These are phyloP conservation scores for Raja brachyura DNA, from an alignment of 2,113 vertebrate genomes.

Conservation along the genomic window DNA sequence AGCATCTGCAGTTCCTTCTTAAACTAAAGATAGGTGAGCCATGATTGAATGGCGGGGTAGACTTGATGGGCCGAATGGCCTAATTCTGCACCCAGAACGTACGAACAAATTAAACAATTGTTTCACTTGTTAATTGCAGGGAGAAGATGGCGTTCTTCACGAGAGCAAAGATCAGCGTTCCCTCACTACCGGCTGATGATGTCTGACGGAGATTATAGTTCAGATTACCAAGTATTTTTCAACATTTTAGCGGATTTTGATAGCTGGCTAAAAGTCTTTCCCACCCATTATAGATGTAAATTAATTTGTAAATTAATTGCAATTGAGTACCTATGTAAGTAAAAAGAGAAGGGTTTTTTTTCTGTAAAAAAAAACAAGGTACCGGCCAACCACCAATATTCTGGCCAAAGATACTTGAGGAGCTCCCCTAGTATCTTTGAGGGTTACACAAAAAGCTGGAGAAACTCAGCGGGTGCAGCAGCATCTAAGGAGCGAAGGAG, in stretches of 20 bases:
- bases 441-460: too few relatives aligned
- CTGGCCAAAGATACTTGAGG: too few relatives aligned
- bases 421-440: too few relatives aligned
- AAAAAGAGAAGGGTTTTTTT: slow-evolving; percentile 42
- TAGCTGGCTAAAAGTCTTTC: slow-evolving; percentile 51
- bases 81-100: too few relatives aligned
- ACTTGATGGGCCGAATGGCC: too few relatives aligned
- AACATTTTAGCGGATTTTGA: slow-evolving; percentile 51
- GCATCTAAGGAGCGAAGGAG: too few relatives aligned
- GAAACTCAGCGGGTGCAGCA: too few relatives aligned
- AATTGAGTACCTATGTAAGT: slow-evolving; percentile 49
- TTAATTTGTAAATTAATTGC: slow-evolving; percentile 56
- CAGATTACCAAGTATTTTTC: slow-evolving; percentile 45
- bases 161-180: slow-evolving; percentile 70
- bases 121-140: slow-evolving; percentile 47
- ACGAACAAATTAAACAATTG: background rate
- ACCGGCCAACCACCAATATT: too few relatives aligned
- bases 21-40: too few relatives aligned
- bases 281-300: slow-evolving; percentile 46
- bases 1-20: too few relatives aligned
- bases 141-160: slow-evolving; percentile 81
- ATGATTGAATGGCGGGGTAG: too few relatives aligned
- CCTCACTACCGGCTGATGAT: slow-evolving; percentile 68
- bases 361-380: slow-evolving; percentile 47
- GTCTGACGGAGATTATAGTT: slow-evolving; percentile 54